Conservation (phyloP, 2,888 invertebrate species). For the Oxytorus armatus region DNA sequence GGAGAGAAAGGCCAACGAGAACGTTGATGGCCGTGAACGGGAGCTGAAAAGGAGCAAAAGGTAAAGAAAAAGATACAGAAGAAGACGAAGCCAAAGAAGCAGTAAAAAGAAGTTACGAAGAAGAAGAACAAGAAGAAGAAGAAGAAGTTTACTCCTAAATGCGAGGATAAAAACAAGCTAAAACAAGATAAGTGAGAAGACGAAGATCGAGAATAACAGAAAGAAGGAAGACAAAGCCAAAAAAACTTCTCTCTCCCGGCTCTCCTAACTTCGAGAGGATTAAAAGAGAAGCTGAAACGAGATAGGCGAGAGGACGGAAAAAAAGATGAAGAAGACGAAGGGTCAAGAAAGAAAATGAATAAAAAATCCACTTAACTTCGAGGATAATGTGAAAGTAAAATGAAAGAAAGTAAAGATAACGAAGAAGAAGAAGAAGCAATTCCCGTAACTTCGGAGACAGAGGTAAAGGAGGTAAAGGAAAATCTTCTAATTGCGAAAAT, state of each 20-base stretch:
- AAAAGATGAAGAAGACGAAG: constrained; percentile 25
- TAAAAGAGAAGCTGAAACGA: constrained; percentile 28
- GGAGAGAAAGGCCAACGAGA: constrained; percentile 56
- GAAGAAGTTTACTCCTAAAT: no score
- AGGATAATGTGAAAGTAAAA: neutral
- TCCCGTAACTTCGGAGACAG: neutral
- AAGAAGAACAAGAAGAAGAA: no score
- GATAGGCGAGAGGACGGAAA: constrained; percentile 27
- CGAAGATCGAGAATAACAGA: no score
- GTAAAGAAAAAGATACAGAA: constrained; percentile 31
- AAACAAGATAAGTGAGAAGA: no score
- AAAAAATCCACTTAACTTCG: neutral
- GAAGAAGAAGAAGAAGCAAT: constrained; percentile 5
- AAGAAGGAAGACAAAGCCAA: no score
- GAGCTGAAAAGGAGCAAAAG: constrained; percentile 45
- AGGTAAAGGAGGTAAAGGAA: no score
- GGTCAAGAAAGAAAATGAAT: constrained; percentile 9
- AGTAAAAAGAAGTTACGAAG: no score
- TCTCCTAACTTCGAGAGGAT: constrained; percentile 17
- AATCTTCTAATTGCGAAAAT: neutral
- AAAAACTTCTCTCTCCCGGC: no score
- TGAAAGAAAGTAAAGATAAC: neutral
- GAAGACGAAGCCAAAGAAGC: constrained; percentile 22
- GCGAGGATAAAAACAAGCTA: no score
- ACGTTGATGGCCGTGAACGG: constrained; percentile 63